Evolutionary conservation across 1,140 invertebrate species (phyloP).

Genomic region (Mactra quadrangularis): DNA sequence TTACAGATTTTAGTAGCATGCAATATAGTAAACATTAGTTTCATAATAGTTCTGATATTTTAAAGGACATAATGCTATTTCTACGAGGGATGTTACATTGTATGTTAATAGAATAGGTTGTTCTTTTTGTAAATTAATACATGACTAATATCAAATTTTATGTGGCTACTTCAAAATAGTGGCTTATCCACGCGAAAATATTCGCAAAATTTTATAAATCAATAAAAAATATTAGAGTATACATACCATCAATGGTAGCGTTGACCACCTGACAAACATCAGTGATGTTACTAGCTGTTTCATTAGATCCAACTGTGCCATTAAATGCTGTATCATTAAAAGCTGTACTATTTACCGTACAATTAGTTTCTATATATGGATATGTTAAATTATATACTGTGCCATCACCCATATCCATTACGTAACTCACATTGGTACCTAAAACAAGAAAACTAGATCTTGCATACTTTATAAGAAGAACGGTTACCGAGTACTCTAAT

Average conservation of each 20-base stretch:
- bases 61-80: too few relatives aligned
- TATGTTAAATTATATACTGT: conserved; percentile 42
- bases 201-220: too few relatives aligned
- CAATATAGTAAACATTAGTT: too few relatives aligned
- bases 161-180: too few relatives aligned
- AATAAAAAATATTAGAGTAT: too few relatives aligned
- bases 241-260: neutral
- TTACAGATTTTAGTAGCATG: too few relatives aligned
- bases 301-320: neutral
- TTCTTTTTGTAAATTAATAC: too few relatives aligned
- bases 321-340: neutral
- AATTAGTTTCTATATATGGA: conserved; percentile 24
- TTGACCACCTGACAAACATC: neutral
- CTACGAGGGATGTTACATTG: too few relatives aligned
- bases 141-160: too few relatives aligned
- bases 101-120: too few relatives aligned
- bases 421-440: conserved; percentile 66
- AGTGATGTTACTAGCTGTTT: neutral
- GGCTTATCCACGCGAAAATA: too few relatives aligned
- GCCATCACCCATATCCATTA: conserved; percentile 60
- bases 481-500: neutral
- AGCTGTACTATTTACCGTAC: conserved; percentile 6
- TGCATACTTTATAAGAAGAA: neutral
- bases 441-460: neutral
- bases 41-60: too few relatives aligned